phyloP scores from a whole-genome alignment of 1,140 invertebrate species.

The Popillia japonica region DNA sequence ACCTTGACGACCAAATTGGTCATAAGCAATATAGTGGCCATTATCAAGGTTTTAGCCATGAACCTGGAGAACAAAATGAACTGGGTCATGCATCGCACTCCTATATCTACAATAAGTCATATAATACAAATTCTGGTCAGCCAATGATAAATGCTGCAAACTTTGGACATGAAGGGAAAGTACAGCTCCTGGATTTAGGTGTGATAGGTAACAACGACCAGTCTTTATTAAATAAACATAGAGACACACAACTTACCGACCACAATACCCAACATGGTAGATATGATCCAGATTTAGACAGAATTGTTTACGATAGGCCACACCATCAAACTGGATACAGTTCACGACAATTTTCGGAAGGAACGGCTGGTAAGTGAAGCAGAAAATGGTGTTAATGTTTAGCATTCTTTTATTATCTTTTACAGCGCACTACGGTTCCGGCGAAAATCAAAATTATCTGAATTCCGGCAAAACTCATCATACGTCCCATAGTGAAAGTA shows the following conservation, averaged over 20 bases:
- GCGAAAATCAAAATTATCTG: not conserved
- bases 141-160: not conserved
- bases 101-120: not conserved
- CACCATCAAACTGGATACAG: not conserved
- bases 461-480: not conserved
- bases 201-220: not conserved
- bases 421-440: not conserved
- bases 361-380: not conserved
- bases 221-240: not conserved
- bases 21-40: not conserved
- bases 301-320: slow-evolving; percentile 7
- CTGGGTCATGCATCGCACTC: not conserved
- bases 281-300: slow-evolving; percentile 36
- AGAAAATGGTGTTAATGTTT: not conserved
- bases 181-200: slow-evolving; percentile 10
- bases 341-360: not conserved
- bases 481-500: not conserved
- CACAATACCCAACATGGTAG: not conserved
- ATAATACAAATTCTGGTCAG: not conserved
- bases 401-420: not conserved
- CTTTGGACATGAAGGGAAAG: not conserved
- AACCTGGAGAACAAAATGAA: not conserved
- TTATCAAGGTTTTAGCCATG: not conserved
- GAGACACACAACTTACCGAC: not conserved
- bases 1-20: not conserved